Evolutionary conservation across 2,797 vertebrate genomes (phyloP), one percentile per base, ranked within the genome.

Genomic region (Adelosebastes latens): DNA sequence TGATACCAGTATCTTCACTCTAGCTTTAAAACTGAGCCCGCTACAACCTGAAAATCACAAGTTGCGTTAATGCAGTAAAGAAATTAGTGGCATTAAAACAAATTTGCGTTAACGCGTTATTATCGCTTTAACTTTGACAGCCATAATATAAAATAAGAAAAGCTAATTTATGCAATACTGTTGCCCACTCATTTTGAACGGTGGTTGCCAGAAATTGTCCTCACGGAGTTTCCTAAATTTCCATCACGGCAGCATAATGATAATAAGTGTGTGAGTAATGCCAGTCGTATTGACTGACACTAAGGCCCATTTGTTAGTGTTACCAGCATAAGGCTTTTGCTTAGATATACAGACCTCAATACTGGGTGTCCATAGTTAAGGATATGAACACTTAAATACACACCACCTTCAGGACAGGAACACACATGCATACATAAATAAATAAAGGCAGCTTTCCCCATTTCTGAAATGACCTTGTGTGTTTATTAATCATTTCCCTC

Each of bases 401-500:
- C 70, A 85, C 59, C 69, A 85, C 76, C 36, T 78, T 80, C 22
- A 79, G 71, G 24, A 46, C 78, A 70, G 39, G 34, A 75, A 69
- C 77, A 64, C 80, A 63, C 58, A 24, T 52, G 53, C 24, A 74
- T 32, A 58, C 42, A 85, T 22, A 81, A 86, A 91, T 85, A 88
- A 84, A 89, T 77, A 85, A 22, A 75, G 24, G 10, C 60, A 80
- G 12, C 77, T 75, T 79, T 72, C 66, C 55, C 62, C 65, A 65
- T 88, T 80, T 80, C 56, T 81, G 63, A 76, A 86, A 85, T 81
- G 64, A 90, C 77, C 85, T 77, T 87, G 74, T 86, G 65, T 90
- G 70, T 82, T 82, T 91, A 83, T 89, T 87, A 89, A 89, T 93
- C 55, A 89, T 90, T 93, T 90, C 72, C 80, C 81, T 86, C 74